A percentile compares a stretch with the other conserved stretches of the same genome.
These are phyloP conservation scores for Naso thynnoides DNA, from an alignment of 2,797 vertebrate genomes.

Conservation along the genomic window DNA sequence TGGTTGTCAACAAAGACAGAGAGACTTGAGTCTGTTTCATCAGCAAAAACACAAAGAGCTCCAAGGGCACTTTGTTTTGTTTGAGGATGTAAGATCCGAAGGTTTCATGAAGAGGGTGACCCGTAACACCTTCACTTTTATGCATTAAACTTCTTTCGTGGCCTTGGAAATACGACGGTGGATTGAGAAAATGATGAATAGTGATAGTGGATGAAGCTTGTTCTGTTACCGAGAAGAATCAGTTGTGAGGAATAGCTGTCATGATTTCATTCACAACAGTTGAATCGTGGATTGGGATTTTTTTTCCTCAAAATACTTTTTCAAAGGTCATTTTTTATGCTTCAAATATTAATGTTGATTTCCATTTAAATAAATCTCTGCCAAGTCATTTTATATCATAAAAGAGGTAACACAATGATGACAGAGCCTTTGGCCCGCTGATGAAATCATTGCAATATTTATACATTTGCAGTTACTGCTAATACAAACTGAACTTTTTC, in stretches of 20 bases:
- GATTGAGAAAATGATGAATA: not conserved
- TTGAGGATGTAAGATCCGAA: not conserved
- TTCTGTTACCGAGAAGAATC: slow-evolving; percentile 3
- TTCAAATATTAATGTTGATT: too few species aligned
- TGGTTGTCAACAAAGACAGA: not conserved
- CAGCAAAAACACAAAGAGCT: not conserved
- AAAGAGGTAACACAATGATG: too few species aligned
- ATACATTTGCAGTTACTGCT: too few species aligned
- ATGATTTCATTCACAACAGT: not conserved
- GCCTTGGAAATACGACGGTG: not conserved
- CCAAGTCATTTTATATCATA: too few species aligned
- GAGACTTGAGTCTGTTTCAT: slow-evolving; percentile 6
- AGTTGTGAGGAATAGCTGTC: not conserved
- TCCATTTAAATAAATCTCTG: too few species aligned
- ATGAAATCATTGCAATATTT: too few species aligned
- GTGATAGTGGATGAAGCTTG: not conserved
- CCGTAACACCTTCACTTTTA: not conserved
- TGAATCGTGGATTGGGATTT: not conserved
- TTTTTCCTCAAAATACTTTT: not conserved
- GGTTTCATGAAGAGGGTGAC: not conserved
- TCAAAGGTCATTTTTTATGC: not conserved
- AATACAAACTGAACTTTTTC: too few species aligned
- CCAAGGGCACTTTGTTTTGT: not conserved
- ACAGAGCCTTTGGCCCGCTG: too few species aligned
- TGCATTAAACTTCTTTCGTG: not conserved